phyloP scores from a whole-genome alignment of 2,113 vertebrate species.

The Perca fluviatilis region DNA sequence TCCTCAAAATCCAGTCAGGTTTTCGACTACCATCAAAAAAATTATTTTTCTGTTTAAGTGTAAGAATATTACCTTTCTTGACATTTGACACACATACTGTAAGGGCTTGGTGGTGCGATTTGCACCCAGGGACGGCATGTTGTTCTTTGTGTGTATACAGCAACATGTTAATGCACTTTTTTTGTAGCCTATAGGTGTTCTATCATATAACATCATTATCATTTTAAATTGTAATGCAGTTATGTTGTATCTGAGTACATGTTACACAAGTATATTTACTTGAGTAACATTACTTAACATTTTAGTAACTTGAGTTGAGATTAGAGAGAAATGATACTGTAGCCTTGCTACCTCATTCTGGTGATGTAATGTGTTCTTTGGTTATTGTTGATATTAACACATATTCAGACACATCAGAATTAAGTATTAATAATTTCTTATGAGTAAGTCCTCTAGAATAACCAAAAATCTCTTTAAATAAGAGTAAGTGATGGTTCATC shows the following conservation, averaged over 20 bases:
- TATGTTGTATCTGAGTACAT: neutral
- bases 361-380: too few relatives aligned
- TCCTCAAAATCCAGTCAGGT: neutral
- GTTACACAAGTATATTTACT: neutral
- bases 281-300: too few relatives aligned
- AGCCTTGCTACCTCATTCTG: too few relatives aligned
- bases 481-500: neutral
- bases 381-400: too few relatives aligned
- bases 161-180: neutral
- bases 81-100: too few relatives aligned
- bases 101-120: neutral
- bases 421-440: neutral
- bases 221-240: too few relatives aligned
- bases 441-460: neutral
- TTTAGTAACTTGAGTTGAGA: too few relatives aligned
- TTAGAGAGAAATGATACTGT: too few relatives aligned
- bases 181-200: neutral
- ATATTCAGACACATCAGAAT: neutral
- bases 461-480: neutral
- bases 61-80: too few relatives aligned
- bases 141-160: neutral
- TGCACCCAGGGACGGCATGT: neutral
- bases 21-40: neutral
- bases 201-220: too few relatives aligned
- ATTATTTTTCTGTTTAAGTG: too few relatives aligned